These are phyloP conservation scores for Florisuga fusca DNA, from an alignment of 2,797 vertebrate species.

Conservation along the genomic window DNA sequence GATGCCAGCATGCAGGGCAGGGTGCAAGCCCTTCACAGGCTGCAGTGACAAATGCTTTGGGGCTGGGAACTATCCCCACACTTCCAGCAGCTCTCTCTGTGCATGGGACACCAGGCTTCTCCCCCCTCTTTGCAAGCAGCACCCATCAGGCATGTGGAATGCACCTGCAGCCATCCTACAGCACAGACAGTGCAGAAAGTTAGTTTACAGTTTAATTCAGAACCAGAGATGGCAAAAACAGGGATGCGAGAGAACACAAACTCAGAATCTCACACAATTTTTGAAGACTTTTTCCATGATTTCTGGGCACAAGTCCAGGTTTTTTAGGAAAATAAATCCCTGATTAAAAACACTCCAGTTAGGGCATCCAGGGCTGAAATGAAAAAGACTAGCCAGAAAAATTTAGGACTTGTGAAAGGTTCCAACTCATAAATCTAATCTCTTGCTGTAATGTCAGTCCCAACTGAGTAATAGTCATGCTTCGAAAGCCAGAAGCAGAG, in stretches of 20 bases:
- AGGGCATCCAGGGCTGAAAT: not conserved
- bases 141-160: not conserved
- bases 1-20: not conserved
- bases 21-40: not conserved
- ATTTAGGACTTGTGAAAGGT: not conserved
- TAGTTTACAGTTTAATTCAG: not conserved
- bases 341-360: not conserved
- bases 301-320: not conserved
- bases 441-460: not conserved
- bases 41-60: not conserved
- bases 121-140: not conserved
- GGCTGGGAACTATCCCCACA: not conserved
- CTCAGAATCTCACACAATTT: not conserved
- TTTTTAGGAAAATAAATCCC: not conserved
- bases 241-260: not conserved
- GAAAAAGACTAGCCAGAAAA: not conserved
- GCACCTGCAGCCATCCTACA: not conserved
- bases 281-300: not conserved
- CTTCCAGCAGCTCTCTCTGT: not conserved
- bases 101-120: not conserved
- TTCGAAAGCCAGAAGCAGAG: not conserved
- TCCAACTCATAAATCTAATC: not conserved
- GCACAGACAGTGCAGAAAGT: not conserved
- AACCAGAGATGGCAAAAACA: not conserved
- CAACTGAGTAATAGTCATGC: not conserved